Conservation (phyloP, 1,140 invertebrate species). For the Diorhabda sublineata region DNA sequence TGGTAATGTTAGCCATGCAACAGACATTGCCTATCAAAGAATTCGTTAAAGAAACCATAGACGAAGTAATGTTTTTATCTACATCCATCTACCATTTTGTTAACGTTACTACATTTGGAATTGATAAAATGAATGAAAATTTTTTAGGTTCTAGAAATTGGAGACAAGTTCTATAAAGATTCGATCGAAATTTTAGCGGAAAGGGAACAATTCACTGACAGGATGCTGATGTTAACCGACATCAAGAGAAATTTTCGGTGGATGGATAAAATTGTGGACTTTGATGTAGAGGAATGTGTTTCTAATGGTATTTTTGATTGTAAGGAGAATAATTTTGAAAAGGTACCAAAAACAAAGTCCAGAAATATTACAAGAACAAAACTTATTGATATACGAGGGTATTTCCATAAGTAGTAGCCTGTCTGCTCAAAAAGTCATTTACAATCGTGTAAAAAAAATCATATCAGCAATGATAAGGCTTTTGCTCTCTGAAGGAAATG, state of each 20-base stretch:
- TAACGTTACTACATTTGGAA: background rate
- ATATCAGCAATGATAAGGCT: too few relatives aligned
- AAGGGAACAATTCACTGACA: conserved; percentile 42
- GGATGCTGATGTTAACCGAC: conserved; percentile 42
- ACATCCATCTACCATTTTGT: background rate
- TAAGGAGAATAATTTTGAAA: conserved; percentile 47
- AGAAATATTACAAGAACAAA: too few relatives aligned
- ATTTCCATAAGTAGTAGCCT: too few relatives aligned
- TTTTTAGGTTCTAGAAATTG: conserved; percentile 46
- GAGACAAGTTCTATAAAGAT: conserved; percentile 49
- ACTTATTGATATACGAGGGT: too few relatives aligned
- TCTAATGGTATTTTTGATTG: conserved; percentile 38
- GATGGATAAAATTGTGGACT: conserved; percentile 40
- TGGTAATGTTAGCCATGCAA: conserved; percentile 46
- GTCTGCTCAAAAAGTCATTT: too few relatives aligned
- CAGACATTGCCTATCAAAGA: conserved; percentile 43
- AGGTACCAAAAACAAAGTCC: conserved; percentile 28
- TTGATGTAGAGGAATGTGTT: conserved; percentile 44
- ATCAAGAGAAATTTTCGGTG: conserved; percentile 39
- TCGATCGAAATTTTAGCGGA: conserved; percentile 48
- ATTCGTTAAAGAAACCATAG: conserved; percentile 49
- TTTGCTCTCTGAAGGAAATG: too few relatives aligned
- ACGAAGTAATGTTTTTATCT: conserved; percentile 43
- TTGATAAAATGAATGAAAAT: conserved; percentile 48
- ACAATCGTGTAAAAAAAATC: too few relatives aligned